Evolutionary conservation across 2,797 vertebrate species (phyloP), one percentile per base, ranked within the genome.

Genomic region (Trematomus bernacchii): DNA sequence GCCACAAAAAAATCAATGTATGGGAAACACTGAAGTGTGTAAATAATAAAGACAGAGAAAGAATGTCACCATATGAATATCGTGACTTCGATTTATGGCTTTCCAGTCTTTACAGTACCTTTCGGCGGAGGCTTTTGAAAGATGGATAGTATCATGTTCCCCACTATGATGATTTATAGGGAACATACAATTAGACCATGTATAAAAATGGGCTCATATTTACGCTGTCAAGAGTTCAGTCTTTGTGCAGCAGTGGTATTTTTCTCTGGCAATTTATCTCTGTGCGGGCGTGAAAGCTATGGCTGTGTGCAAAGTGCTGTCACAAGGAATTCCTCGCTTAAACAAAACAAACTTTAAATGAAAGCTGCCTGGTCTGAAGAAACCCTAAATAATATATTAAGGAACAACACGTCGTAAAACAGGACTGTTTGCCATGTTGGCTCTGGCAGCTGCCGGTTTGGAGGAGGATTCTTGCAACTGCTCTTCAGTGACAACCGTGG

Each of bases 171-270:
- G 83, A 89, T 86, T 87, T 83, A 82, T 80, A 57, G 80, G 62
- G 7, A 81, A 77, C 84, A 75, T 80, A 82, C 86, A 91, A 83
- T 90, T 83, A 77, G 64, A 63, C 58, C 71, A 67, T 78, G 88
- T 85, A 81, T 83, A 75, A 89, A 88, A 85, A 87, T 90, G 79
- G 71, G 61, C 63, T 77, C 66, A 11, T 89, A 76, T 92, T 92
- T 86, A 80, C 86, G 46, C 79, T 82, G 83, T 91, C 86, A 78
- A 80, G 83, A 81, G 82, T 85, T 90, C 79, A 83, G 75, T 67
- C 75, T 86, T 89, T 81, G 78, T 85, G 70, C 71, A 73, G 68
- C 19, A 42, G 66, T 11, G 0, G 27, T 77, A 55, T 83, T 87
- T 86, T 86, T 81, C 77, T 87, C 68, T 83, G 66, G 62, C 77